Percentiles rank a stretch among this genome's conserved stretches.
Evolutionary conservation across 2,113 vertebrate species (phyloP).

Genomic region (Okapia johnstoni): DNA sequence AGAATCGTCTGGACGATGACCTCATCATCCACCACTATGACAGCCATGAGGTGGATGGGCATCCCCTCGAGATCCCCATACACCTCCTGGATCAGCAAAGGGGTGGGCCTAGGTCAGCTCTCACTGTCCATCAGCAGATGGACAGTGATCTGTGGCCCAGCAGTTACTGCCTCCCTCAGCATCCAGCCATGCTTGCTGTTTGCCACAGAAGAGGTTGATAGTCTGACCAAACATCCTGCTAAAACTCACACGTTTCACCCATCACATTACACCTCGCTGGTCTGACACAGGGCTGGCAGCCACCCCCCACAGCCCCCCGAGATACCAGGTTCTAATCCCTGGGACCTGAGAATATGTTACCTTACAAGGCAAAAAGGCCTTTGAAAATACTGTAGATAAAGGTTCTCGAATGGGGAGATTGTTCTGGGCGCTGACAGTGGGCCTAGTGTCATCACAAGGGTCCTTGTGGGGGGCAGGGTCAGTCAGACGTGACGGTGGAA

Average conservation of each 20-base stretch:
- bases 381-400: neutral
- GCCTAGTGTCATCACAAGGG: neutral
- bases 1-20: neutral
- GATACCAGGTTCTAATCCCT: neutral
- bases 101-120: neutral
- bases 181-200: neutral
- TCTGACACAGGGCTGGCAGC: neutral
- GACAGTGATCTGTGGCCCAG: neutral
- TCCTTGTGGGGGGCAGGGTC: neutral
- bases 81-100: neutral
- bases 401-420: neutral
- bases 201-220: neutral
- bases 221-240: neutral
- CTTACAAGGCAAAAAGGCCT: neutral
- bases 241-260: neutral
- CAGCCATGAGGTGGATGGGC: neutral
- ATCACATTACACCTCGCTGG: rapidly evolving
- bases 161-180: neutral
- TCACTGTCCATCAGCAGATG: neutral
- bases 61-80: no score
- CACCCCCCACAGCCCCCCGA: neutral
- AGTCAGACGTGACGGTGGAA: neutral
- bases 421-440: no score
- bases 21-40: neutral
- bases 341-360: neutral